Evolutionary conservation across 2,888 invertebrate species (phyloP), one percentile per base, ranked within the genome.

Genomic region (Nomada ferruginata): DNA sequence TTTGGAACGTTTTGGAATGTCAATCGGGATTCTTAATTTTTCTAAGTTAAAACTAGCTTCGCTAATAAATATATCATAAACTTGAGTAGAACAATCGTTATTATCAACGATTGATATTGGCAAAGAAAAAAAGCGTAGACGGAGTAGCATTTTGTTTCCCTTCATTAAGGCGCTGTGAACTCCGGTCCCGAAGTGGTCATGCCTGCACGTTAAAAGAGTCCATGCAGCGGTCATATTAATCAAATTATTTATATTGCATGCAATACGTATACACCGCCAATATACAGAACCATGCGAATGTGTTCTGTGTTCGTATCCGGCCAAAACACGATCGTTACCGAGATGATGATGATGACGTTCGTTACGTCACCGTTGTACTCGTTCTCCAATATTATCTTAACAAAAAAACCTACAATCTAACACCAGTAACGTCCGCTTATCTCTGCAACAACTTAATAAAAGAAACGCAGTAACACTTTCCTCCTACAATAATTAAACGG

Each of bases 141-240:
- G 36, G 20, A 36, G 1, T 10, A 36, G 20, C 20, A 20, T 20
- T 59, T 15, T 20, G 29, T 50, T 59, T 44, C 18, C 15, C 23
- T 44, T 52, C 18, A 42, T 44, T 52, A 63, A 7, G 5, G 13
- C 53, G 11, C 53, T 53, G 55, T n/a, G 2, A n/a, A 26, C 15
- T 10, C 5, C 15, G 26, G 29, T 20, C 18, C 23, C 23, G 1
- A n/a, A 44, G 20, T 59, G 29, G 23, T 44, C n/a, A 47, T n/a
- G 13, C 36, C 7, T 5, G 7, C 11, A 23, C 18, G 11, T 72
- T 50, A 9, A 10, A 66, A 11, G 11, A 13, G 57, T 57, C 52
- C n/a, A 15, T 47, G 59, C 18, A 63, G 23, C 66, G 79, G 79
- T 79, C 79, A 13, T 57, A 79, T 80, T 80, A 80, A 80, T 79